A percentile compares a stretch with the other conserved stretches of the same genome.
Evolutionary conservation across 2,797 vertebrate species (phyloP).

Genomic region (Sebastes hopkinsi): DNA sequence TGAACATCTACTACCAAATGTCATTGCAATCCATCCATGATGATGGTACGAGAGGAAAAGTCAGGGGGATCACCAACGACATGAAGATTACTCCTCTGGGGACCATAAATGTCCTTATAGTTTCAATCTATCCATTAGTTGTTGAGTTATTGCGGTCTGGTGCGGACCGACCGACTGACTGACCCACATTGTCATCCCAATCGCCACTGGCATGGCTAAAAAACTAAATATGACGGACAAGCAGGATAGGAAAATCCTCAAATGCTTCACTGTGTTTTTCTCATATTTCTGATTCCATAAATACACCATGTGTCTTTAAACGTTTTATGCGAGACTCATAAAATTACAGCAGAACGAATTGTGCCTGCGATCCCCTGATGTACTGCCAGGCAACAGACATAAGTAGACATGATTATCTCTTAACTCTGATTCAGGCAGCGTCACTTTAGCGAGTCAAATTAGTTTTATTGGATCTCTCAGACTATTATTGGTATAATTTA

Average conservation of each 20-base stretch:
- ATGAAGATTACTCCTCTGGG: background rate
- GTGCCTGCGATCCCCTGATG: conserved; percentile 19
- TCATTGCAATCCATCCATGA: background rate
- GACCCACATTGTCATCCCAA: background rate
- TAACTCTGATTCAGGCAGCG: background rate
- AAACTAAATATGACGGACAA: background rate
- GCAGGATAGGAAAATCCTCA: background rate
- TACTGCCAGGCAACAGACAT: conserved; percentile 32
- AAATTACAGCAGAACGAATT: conserved; percentile 38
- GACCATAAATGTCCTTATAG: background rate
- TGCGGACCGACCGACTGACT: background rate
- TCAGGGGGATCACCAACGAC: background rate
- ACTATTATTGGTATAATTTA: background rate
- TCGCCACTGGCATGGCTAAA: too few species aligned
- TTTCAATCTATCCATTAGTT: background rate
- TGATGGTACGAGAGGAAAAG: background rate
- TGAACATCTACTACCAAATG: background rate
- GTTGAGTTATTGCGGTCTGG: background rate
- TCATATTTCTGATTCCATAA: background rate
- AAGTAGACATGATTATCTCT: conserved; percentile 25
- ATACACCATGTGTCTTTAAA: conserved; percentile 8
- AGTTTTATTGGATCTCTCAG: background rate
- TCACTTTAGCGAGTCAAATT: background rate
- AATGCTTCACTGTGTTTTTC: background rate
- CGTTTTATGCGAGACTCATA: background rate